Base-by-base conservation (phyloP, 2,888 invertebrate species). In the Incurvaria masculella region DNA sequence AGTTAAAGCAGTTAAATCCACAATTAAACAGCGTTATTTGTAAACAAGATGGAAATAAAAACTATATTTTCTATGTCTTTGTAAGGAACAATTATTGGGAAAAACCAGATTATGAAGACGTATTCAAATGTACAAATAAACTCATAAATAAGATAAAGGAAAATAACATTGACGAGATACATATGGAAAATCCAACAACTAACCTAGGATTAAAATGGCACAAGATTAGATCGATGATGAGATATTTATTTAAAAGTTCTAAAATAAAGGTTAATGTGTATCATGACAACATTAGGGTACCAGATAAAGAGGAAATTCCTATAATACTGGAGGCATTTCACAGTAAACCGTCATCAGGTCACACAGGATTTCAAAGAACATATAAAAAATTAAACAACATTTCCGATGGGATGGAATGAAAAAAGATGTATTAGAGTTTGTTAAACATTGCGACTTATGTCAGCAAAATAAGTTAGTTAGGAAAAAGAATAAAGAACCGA, bases 331-430 rank as follows among this genome's bases (percentile, higher is more conserved):
- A n/a, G n/a, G n/a, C n/a, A n/a, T n/a, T n/a, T 4, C 54, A 56
- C 50, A 40, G 45, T 8, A 47, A 27, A 27, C 50, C 52, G 16
- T 49, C 49, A 8, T 52, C 52, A 21, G 56, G 56, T 40, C 57
- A 57, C 46, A 48, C 40, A 43, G 56, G 58, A 8, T 52, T 55
- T 50, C 49, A 52, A 44, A 53, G 55, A 48, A 56, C 53, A 8
- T 57, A 56, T 42, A 54, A 56, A 38, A 55, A 55, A 46, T 52
- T 55, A 10, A 58, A 54, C 44, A 55, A 48, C 48, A 54, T 14
- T 63, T 56, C 48, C 54, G 57, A 47, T 64, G 64, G 63, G 48
- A 49, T 16, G 55, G 52, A 4, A 62, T 66, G 60, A 61, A 58
- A 50, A 50, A 51, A 4, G 59, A 63, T 45, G 61, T 66, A 54